These are phyloP conservation scores for Bettongia penicillata DNA, from an alignment of 2,113 vertebrate genomes.

Conservation along the genomic window DNA sequence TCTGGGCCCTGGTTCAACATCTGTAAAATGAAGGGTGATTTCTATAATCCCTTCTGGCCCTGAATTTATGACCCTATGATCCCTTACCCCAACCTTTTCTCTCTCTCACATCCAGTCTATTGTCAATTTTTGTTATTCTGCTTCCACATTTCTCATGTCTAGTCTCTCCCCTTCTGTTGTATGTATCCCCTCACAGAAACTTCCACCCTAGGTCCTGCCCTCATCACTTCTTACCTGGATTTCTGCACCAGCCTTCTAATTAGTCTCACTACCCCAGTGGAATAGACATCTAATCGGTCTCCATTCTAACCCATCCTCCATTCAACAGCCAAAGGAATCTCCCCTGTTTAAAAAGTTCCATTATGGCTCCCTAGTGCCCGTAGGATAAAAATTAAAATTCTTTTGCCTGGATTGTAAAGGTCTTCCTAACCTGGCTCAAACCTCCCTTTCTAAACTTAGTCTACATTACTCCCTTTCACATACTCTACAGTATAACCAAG, in stretches of 20 bases:
- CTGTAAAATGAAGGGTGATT: background rate
- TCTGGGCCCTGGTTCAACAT: background rate
- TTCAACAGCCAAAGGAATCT: background rate
- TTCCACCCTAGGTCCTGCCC: background rate
- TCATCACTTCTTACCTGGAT: background rate
- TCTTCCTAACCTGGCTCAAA: background rate
- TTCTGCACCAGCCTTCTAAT: background rate
- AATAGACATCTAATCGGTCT: background rate
- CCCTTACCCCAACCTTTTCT: background rate
- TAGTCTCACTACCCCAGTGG: background rate
- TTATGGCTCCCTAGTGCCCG: background rate
- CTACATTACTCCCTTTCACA: background rate
- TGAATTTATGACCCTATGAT: background rate
- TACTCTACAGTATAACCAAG: background rate
- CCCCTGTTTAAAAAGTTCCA: background rate
- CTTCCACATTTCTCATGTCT: background rate
- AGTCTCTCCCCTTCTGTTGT: background rate
- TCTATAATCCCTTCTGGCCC: background rate
- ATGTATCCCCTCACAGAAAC: background rate
- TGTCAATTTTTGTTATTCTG: background rate
- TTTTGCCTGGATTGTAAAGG: background rate
- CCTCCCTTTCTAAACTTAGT: constrained; percentile 12
- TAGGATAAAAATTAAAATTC: background rate
- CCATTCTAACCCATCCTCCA: background rate
- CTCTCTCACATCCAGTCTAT: background rate